These are phyloP conservation scores for Hypercompe scribonia DNA, from an alignment of 2,888 invertebrate genomes.

Conservation along the genomic window DNA sequence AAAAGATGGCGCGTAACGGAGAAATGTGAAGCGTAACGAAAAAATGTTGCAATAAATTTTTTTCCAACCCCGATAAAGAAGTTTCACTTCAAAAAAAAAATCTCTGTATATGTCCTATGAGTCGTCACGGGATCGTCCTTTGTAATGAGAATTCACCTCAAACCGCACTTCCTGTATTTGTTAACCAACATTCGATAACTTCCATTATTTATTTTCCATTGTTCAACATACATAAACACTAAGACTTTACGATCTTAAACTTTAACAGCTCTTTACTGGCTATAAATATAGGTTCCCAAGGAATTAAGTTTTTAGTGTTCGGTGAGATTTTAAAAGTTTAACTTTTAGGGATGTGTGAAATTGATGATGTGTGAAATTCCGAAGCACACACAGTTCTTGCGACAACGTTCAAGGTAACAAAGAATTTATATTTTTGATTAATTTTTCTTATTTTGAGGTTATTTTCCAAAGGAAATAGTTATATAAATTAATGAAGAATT, in stretches of 20 bases:
- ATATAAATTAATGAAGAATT: no score
- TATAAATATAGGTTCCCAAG: constrained; percentile 67
- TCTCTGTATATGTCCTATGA: background rate
- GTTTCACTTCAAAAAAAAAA: no score
- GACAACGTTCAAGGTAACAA: background rate
- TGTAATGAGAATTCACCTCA: constrained; percentile 15
- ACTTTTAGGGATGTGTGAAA: constrained; percentile 18
- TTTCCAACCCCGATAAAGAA: no score
- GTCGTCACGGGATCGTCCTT: constrained; percentile 1
- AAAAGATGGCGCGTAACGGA: no score
- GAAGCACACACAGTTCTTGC: background rate
- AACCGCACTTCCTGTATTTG: constrained; percentile 35
- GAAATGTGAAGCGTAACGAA: no score
- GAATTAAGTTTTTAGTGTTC: constrained; percentile 70
- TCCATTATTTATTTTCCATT: constrained; percentile 83
- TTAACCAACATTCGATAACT: constrained; percentile 65
- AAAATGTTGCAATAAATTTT: no score
- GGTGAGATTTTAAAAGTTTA: constrained; percentile 17
- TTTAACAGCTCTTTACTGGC: constrained; percentile 70
- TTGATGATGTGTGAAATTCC: constrained; percentile 12
- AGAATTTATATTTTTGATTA: no score
- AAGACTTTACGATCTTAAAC: constrained; percentile 69
- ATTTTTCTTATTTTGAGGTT: no score
- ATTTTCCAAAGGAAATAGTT: no score
- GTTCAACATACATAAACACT: constrained; percentile 73